Evolutionary conservation across 1,140 invertebrate genomes (phyloP).

Genomic region (Drosophila pectinifera): DNA sequence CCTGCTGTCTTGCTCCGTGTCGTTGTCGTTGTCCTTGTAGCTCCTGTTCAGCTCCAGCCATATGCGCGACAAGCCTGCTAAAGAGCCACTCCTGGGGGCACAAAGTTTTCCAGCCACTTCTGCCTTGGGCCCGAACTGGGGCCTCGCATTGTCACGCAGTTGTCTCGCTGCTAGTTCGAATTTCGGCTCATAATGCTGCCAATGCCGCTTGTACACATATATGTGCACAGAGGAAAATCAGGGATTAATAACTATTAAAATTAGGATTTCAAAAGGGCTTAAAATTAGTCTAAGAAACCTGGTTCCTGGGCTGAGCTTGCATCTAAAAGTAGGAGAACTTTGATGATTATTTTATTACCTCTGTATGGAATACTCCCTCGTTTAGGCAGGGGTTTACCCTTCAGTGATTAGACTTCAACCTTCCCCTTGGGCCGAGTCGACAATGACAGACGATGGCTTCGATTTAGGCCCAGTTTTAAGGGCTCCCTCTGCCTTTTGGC

Average conservation of each 20-base stretch:
- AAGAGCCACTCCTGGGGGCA: background rate
- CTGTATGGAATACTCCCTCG: background rate
- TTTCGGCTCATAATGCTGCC: conserved; percentile 32
- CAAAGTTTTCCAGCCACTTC: conserved; percentile 58
- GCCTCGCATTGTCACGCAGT: conserved; percentile 74
- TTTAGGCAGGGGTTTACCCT: background rate
- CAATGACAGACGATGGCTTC: conserved; percentile 24
- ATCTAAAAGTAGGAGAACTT: too few species aligned
- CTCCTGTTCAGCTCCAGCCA: conserved; percentile 22
- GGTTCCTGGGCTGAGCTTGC: too few species aligned
- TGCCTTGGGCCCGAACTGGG: conserved; percentile 14
- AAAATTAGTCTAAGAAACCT: background rate
- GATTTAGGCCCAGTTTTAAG: conserved; percentile 26
- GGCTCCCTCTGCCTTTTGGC: conserved; percentile 45
- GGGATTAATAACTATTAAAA: too few species aligned
- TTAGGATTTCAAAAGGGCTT: background rate
- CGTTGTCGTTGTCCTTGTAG: conserved; percentile 26
- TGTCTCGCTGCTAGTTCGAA: conserved; percentile 43
- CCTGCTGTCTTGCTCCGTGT: conserved; percentile 26
- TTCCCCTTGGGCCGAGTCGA: background rate
- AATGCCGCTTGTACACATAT: conserved; percentile 47
- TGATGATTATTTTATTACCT: too few species aligned
- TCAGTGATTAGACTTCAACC: background rate
- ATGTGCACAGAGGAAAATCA: background rate
- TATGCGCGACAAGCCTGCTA: conserved; percentile 60